Percentiles rank a stretch among this genome's conserved stretches.
phyloP scores from a whole-genome alignment of 2,888 invertebrate species.

The Drosophila pseudotalamancana region DNA sequence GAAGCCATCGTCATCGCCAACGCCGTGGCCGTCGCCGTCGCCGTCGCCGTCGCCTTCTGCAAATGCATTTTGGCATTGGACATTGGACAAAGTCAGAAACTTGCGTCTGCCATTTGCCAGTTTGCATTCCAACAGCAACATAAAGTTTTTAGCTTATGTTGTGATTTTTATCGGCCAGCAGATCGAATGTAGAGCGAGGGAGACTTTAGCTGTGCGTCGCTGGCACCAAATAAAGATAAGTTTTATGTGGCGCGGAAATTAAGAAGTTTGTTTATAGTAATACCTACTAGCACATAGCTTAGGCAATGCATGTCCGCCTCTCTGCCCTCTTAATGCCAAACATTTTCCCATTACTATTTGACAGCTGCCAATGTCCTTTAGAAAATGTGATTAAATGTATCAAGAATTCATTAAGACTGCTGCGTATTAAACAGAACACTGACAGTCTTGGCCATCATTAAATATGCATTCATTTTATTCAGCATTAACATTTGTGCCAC shows the following conservation, averaged over 20 bases:
- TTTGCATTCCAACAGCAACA: slow-evolving; percentile 70
- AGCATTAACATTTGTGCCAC: slow-evolving; percentile 32
- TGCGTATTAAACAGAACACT: slow-evolving; percentile 7
- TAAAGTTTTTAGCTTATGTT: slow-evolving; percentile 79
- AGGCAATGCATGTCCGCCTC: slow-evolving; percentile 25
- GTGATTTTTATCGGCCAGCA: slow-evolving; percentile 70
- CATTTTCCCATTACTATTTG: slow-evolving; percentile 1
- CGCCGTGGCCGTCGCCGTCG: too few species aligned
- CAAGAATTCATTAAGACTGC: slow-evolving; percentile 72
- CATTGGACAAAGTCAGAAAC: slow-evolving; percentile 60
- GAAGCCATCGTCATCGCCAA: slow-evolving; percentile 10
- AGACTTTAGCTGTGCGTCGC: slow-evolving; percentile 37
- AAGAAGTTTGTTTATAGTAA: slow-evolving; percentile 72
- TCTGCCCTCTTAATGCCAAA: not conserved
- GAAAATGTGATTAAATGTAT: slow-evolving; percentile 65
- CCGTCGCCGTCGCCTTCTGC: slow-evolving; percentile 7
- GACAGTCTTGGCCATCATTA: slow-evolving; percentile 44
- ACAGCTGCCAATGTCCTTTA: slow-evolving; percentile 4
- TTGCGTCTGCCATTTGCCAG: slow-evolving; percentile 75
- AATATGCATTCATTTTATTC: slow-evolving; percentile 71
- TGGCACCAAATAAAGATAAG: slow-evolving; percentile 72
- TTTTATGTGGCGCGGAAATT: slow-evolving; percentile 80
- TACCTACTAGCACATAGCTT: slow-evolving; percentile 26
- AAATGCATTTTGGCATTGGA: slow-evolving; percentile 61
- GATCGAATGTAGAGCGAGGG: not conserved